A percentile compares a stretch with the other conserved stretches of the same genome.
Evolutionary conservation across 2,797 vertebrate species (phyloP).

Genomic region (Galago senegalensis): DNA sequence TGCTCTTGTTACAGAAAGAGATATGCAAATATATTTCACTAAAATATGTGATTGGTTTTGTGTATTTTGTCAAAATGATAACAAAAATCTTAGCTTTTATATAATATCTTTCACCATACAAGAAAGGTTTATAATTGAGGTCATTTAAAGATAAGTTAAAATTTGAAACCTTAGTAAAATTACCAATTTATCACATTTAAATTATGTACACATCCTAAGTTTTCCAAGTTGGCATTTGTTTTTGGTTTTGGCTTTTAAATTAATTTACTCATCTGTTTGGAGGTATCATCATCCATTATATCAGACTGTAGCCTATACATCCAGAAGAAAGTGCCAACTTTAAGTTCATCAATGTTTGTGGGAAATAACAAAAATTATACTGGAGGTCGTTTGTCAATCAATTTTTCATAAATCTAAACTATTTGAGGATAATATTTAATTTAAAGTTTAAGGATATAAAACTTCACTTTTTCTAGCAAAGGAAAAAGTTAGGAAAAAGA

Average conservation of each 20-base stretch:
- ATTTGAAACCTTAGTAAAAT: constrained; percentile 4
- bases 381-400: constrained; percentile 18
- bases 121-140: not conserved
- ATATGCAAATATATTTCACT: not conserved
- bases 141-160: not conserved
- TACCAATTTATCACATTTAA: not conserved
- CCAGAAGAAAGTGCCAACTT: not conserved
- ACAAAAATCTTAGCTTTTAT: not conserved
- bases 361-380: not conserved
- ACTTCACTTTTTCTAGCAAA: constrained; percentile 87
- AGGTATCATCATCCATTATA: not conserved
- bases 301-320: not conserved
- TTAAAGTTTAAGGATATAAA: constrained; percentile 80
- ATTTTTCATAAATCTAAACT: constrained; percentile 62
- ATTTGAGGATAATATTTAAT: constrained; percentile 58
- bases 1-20: not conserved
- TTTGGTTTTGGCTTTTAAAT: not conserved
- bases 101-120: not conserved
- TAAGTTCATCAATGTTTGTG: not conserved
- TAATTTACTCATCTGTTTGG: constrained; percentile 5
- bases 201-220: not conserved
- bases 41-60: not conserved
- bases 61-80: constrained; percentile 34
- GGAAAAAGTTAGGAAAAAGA: constrained; percentile 87
- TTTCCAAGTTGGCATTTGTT: constrained; percentile 23